Evolutionary conservation across 2,797 vertebrate species (phyloP).

Genomic region (Danio choprae): DNA sequence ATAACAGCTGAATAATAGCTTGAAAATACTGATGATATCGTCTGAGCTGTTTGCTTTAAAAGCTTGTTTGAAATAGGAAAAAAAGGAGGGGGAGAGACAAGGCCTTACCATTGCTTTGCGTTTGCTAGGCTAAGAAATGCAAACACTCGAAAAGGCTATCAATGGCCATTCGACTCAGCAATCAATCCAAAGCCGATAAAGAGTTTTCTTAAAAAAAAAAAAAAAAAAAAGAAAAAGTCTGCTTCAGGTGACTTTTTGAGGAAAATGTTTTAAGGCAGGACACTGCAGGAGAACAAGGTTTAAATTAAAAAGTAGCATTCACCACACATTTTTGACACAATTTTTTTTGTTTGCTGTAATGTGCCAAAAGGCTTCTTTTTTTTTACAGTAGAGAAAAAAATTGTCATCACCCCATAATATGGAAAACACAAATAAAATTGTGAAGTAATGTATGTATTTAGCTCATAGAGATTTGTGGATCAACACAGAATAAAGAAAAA

Average conservation of each 20-base stretch:
- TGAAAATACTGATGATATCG: conserved; percentile 63
- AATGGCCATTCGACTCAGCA: conserved; percentile 24
- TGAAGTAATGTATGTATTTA: no score
- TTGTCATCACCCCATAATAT: no score
- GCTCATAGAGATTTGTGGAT: no score
- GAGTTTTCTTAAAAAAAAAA: neutral
- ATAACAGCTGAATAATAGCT: conserved; percentile 63
- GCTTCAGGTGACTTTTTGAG: neutral
- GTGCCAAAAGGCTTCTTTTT: no score
- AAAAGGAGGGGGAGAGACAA: conserved; percentile 25
- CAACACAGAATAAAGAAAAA: no score
- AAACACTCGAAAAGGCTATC: conserved; percentile 53
- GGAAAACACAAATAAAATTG: no score
- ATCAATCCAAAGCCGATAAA: conserved; percentile 36
- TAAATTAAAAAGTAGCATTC: neutral
- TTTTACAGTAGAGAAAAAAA: no score
- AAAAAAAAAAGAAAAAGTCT: neutral
- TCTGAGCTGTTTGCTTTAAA: conserved; percentile 57
- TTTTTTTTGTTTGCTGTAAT: no score
- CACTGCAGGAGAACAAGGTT: no score
- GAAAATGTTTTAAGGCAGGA: neutral
- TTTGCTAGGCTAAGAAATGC: conserved; percentile 38
- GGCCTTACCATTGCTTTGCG: conserved; percentile 24
- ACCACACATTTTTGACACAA: no score
- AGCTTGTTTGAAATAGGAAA: conserved; percentile 47